Evolutionary conservation across 2,888 invertebrate genomes (phyloP), one percentile per base, ranked within the genome.

Genomic region (Macrostomum cliftonense): DNA sequence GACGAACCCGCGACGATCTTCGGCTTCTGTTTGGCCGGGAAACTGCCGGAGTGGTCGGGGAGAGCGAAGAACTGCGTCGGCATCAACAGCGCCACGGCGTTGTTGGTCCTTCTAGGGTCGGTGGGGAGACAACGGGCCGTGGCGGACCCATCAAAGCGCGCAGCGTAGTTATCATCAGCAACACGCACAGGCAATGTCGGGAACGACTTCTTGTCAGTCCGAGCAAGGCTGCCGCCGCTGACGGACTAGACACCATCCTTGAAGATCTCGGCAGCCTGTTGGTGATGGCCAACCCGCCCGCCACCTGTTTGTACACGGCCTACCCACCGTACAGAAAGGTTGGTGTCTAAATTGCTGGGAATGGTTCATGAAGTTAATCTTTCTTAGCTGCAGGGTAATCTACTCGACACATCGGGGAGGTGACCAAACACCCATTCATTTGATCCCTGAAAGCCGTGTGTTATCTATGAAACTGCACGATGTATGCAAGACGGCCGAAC

Each of bases 171-270:
- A 85, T 91, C 65, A 84, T 89, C 65, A 89, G 89, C 71, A 87
- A 87, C 69, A 79, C 82, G 76, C 83, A 87, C 71, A 85, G 87
- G 68, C 81, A 84, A 39, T 82, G 57, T 20, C 51, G 53, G 36
- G 61, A 66, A 49, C 63, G 61, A 49, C 86, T 91, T 45, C 74
- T 91, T 57, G 74, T 91, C 54, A 91, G 91, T 67, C 77, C 89
- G 9, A 9, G 28, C 28, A 28, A 28, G 28, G 28, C 28, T 59
- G 79, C 85, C 55, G 89, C 89, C 16, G 81, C 83, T 36, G 88
- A 89, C 63, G 85, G 86, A 0, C 91, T 88, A 65, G 89, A 89
- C 71, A 88, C 89, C 64, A 85, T 91, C 37, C 74, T 91, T 50
- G 82, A 82, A 67, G 89, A 91, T 71, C 76, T 91, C 12, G 52